Conservation (phyloP, 2,888 invertebrate species). For the Papilio elwesi region DNA sequence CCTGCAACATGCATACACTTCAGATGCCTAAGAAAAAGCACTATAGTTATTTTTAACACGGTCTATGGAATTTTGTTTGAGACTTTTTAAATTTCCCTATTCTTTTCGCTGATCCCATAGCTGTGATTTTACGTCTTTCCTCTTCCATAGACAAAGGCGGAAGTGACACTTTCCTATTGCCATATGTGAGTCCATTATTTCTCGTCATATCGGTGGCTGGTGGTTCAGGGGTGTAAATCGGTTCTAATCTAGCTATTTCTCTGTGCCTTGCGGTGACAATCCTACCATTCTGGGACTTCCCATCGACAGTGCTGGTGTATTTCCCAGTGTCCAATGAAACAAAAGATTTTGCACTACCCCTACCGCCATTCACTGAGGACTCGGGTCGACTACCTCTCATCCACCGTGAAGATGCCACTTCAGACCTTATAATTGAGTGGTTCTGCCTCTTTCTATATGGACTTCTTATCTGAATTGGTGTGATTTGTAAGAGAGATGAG, state of each 20-base stretch:
- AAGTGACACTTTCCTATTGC: conserved; percentile 71
- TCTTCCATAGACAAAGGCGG: conserved; percentile 76
- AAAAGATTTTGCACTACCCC: conserved; percentile 79
- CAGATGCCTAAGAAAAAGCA: not conserved
- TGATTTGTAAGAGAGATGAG: conserved; percentile 76
- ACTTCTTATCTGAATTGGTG: conserved; percentile 73
- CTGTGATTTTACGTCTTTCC: conserved; percentile 65
- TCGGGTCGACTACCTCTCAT: conserved; percentile 74
- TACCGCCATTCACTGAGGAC: conserved; percentile 72
- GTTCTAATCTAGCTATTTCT: conserved; percentile 68
- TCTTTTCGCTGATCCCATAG: conserved; percentile 66
- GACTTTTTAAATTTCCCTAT: conserved; percentile 48
- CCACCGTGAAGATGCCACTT: conserved; percentile 79
- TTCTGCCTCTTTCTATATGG: conserved; percentile 69
- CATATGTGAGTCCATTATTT: conserved; percentile 20
- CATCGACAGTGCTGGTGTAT: conserved; percentile 56
- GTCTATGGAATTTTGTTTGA: conserved; percentile 38
- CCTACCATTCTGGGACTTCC: conserved; percentile 60
- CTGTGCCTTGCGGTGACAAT: conserved; percentile 72
- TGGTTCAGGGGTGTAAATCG: conserved; percentile 67
- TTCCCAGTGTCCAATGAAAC: conserved; percentile 74
- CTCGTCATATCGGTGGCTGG: conserved; percentile 59
- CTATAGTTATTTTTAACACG: not conserved
- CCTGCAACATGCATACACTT: conserved; percentile 11
- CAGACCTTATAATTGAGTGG: conserved; percentile 73